phyloP scores from a whole-genome alignment of 2,113 vertebrate genomes.

The Pollachius pollachius region DNA sequence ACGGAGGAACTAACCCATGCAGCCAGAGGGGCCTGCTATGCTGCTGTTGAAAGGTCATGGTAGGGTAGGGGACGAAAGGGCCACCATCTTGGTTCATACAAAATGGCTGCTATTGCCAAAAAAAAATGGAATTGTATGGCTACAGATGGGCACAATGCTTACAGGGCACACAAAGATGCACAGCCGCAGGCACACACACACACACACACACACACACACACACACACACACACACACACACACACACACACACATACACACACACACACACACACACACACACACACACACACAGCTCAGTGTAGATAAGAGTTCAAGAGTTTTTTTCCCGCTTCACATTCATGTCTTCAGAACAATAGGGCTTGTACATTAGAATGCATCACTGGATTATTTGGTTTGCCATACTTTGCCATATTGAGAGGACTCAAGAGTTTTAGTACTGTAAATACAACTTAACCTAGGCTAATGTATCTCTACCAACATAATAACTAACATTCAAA shows the following conservation, averaged over 20 bases:
- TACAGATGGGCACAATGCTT: slow-evolving; percentile 6
- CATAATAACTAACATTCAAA: too few relatives aligned
- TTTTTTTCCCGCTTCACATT: slow-evolving; percentile 43
- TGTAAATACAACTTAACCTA: too few relatives aligned
- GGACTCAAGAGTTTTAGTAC: too few relatives aligned
- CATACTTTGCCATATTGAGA: too few relatives aligned
- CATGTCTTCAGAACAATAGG: slow-evolving; percentile 42
- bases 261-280: slow-evolving; percentile 24
- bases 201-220: slow-evolving; percentile 17
- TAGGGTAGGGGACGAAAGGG: background rate
- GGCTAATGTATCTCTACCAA: too few relatives aligned
- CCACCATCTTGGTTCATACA: slow-evolving; percentile 27
- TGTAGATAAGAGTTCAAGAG: slow-evolving; percentile 22
- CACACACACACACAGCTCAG: slow-evolving; percentile 25
- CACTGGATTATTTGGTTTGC: too few relatives aligned
- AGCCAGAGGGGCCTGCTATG: slow-evolving; percentile 51
- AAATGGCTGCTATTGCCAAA: slow-evolving; percentile 46
- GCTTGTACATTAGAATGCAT: too few relatives aligned
- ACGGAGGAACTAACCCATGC: slow-evolving; percentile 33
- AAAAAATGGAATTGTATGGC: slow-evolving; percentile 32
- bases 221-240: slow-evolving; percentile 37
- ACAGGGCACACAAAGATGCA: slow-evolving; percentile 19
- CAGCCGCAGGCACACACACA: slow-evolving; percentile 19
- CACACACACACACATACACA: slow-evolving; percentile 11
- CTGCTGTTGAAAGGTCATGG: slow-evolving; percentile 27